A percentile compares a stretch with the other conserved stretches of the same genome.
These are phyloP conservation scores for Drosophila mayaguana DNA, from an alignment of 2,888 invertebrate genomes.

Conservation along the genomic window DNA sequence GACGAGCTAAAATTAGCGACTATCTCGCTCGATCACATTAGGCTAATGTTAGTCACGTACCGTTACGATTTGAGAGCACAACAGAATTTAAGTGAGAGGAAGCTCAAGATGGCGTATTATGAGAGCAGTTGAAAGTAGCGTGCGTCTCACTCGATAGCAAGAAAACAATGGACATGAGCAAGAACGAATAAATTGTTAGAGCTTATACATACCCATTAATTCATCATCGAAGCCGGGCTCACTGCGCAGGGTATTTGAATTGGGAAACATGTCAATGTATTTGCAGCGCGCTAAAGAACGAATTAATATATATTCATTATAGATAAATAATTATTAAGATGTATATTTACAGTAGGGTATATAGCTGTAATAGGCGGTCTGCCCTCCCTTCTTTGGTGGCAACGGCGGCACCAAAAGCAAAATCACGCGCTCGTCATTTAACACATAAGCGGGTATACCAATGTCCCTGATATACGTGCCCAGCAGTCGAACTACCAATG, in stretches of 20 bases:
- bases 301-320: neutral
- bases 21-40: conserved; percentile 2
- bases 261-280: conserved; percentile 88
- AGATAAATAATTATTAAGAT: neutral
- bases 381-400: conserved; percentile 80
- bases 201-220: conserved; percentile 86
- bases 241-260: conserved; percentile 85
- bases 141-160: neutral
- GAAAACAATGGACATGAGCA: neutral
- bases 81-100: neutral
- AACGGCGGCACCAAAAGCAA: conserved; percentile 82
- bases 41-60: neutral
- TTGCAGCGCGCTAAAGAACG: conserved; percentile 86
- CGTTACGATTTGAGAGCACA: neutral
- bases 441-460: conserved; percentile 81
- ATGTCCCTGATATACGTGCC: conserved; percentile 83
- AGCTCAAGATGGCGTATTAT: neutral
- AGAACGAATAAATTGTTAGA: too few relatives aligned
- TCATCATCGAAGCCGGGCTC: conserved; percentile 87
- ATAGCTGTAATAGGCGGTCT: conserved; percentile 82
- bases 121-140: neutral
- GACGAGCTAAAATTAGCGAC: neutral
- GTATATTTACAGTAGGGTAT: conserved; percentile 73
- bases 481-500: conserved; percentile 78
- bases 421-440: conserved; percentile 79